Evolutionary conservation across 2,113 vertebrate species (phyloP), one percentile per base, ranked within the genome.

Genomic region (Nettapus auritus): DNA sequence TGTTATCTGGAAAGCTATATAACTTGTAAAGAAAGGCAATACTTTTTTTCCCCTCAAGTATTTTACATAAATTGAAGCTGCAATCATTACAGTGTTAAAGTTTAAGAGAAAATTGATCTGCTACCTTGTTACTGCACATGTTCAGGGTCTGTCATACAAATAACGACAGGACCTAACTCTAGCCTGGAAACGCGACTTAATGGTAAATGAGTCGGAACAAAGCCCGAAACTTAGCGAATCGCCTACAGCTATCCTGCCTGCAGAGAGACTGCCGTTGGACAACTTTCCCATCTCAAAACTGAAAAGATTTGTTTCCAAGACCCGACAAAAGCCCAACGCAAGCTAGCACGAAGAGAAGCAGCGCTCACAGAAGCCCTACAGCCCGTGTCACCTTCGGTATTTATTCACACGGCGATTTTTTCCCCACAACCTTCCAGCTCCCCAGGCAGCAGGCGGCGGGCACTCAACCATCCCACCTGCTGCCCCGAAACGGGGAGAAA

Each of bases 401-500:
- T 48, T 22, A 48, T 48, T 6, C 46, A 21, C 46, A 48, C 46
- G 46, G 46, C 10, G 20, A 48, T 48, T 48, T 48, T 48, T 48
- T 22, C 46, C 46, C 20, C 20, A 22, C 20, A 48, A 48, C 46
- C 46, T 48, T 11, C 44, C 9, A 48, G 46, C 46, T 48, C 20
- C 46, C 20, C 20, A 22, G 1, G 8, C 1, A 38, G 44, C 20
- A 21, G 77, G 84, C 3, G 4, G 18, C 1, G 20, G 13, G 26
- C 0, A 5, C 31, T 3, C 56, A 25, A 8, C 3, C 48, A 6
- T 50, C 2, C 48, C 8, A 3, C 6, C 6, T 21, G 19, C n/a
- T 81, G 17, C 0, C 21, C 16, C 20, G 9, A 31, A 63, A 20
- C 46, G 2, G 2, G 11, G 14, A 5, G 9, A 1, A 0, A 5